Base-by-base conservation (phyloP, 2,113 vertebrate genomes). In the Dipodomys spectabilis region DNA sequence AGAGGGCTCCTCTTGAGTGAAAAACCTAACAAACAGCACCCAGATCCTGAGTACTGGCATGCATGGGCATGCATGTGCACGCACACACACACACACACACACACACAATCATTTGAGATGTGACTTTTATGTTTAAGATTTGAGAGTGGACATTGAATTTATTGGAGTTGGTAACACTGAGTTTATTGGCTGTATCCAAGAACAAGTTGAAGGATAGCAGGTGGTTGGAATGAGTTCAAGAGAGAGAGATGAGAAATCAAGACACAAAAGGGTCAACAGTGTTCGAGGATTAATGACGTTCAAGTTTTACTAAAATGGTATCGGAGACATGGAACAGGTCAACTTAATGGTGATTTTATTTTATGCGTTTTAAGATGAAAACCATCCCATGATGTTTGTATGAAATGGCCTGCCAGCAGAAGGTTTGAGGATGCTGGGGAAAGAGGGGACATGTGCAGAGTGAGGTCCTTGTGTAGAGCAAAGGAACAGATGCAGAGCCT, bases 401-500 rank as follows among this genome's bases (percentile, higher is more conserved):
- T 39, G 27, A 30, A 45, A 10, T 49, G 82, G 69, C 68, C 16
- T 32, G 69, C 0, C 5, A n/a, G 30, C 35, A 19, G 19, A 5
- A 62, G 65, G 39, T 65, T 16, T 44, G n/a, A 69, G 7, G 16
- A 22, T 72, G 11, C 15, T 19, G 19, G 27, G 35, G 4, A 30
- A 8, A 68, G 28, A 62, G n/a, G 23, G 35, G 13, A 18, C 11
- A 44, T 30, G 28, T 75, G 13, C 35, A 65, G 60, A 86, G 45
- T 13, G 12, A 7, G 39, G 22, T 25, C 79, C 13, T 64, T 35
- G 53, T 44, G 3, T 11, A 28, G 5, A 4, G 19, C 6, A 19
- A 28, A 11, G 28, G 9, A 32, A 20, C 20, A 25, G 64, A 53
- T 1, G 11, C 20, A 15, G 2, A 57, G 7, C 22, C 0, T 1